Evolutionary conservation across 2,888 invertebrate genomes (phyloP).

Genomic region (Muschampia plurimacula): DNA sequence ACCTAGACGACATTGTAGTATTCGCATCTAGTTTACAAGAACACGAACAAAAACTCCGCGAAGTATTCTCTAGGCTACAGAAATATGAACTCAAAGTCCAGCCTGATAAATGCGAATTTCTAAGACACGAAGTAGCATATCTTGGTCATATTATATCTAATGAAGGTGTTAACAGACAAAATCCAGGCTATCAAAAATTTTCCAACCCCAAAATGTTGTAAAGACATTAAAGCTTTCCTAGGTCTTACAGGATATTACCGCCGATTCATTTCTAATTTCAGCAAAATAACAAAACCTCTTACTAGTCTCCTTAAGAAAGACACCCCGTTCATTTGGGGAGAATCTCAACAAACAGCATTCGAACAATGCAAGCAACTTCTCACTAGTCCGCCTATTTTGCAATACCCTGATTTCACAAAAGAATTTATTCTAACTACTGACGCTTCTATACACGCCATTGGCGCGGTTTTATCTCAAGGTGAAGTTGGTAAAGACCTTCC

Average conservation of each 20-base stretch:
- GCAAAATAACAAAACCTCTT: constrained; percentile 46
- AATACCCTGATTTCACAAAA: constrained; percentile 34
- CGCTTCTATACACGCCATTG: constrained; percentile 45
- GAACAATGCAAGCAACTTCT: constrained; percentile 48
- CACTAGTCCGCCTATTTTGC: constrained; percentile 46
- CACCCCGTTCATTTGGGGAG: constrained; percentile 31
- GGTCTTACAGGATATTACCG: constrained; percentile 56
- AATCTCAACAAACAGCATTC: constrained; percentile 47
- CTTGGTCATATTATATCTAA: constrained; percentile 59
- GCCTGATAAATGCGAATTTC: constrained; percentile 58
- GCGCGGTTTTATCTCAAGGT: constrained; percentile 35
- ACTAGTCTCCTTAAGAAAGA: constrained; percentile 13
- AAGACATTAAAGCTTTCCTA: constrained; percentile 52
- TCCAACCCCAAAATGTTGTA: constrained; percentile 51
- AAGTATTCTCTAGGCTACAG: constrained; percentile 48
- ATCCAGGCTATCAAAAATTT: constrained; percentile 46
- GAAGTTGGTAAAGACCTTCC: constrained; percentile 31
- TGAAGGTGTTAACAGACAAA: constrained; percentile 56
- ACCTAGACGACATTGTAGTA: constrained; percentile 52
- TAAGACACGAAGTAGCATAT: constrained; percentile 55
- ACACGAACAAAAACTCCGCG: constrained; percentile 44
- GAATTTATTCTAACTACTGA: constrained; percentile 39
- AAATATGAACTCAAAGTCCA: constrained; percentile 49
- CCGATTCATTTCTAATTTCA: constrained; percentile 51
- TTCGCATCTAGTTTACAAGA: constrained; percentile 46